A percentile compares a stretch with the other conserved stretches of the same genome.
Conservation (phyloP, 2,888 invertebrate species). For the Dilophus febrilis region DNA sequence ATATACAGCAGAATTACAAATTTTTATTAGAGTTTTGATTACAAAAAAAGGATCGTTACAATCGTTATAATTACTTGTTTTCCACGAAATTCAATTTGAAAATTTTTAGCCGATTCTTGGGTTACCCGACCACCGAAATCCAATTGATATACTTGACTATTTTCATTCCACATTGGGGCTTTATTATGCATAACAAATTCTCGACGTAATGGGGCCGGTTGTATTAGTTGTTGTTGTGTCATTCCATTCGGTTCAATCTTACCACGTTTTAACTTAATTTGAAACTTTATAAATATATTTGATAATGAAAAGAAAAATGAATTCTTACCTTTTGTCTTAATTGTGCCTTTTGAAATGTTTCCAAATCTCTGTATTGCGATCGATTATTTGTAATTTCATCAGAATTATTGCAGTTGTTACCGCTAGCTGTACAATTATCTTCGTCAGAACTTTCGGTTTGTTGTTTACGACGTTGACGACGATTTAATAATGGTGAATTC, state of each 20-base stretch:
- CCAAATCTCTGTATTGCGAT: slow-evolving; percentile 73
- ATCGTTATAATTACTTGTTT: slow-evolving; percentile 54
- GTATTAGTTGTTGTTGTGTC: slow-evolving; percentile 23
- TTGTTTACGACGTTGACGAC: slow-evolving; percentile 56
- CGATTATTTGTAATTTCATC: no score
- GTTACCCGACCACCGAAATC: slow-evolving; percentile 99
- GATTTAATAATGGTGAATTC: slow-evolving; percentile 67
- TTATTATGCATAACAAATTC: slow-evolving; percentile 97
- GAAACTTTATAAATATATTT: slow-evolving; percentile 3
- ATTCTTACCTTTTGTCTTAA: slow-evolving; percentile 65
- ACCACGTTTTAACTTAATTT: slow-evolving; percentile 50
- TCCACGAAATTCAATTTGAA: slow-evolving; percentile 93
- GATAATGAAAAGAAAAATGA: slow-evolving; percentile 7
- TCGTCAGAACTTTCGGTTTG: slow-evolving; percentile 71
- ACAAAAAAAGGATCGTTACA: neutral
- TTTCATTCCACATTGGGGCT: slow-evolving; percentile 96
- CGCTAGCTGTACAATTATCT: slow-evolving; percentile 30
- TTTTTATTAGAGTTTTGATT: neutral
- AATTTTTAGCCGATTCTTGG: slow-evolving; percentile 98
- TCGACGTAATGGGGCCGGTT: slow-evolving; percentile 38
- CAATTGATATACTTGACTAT: slow-evolving; percentile 95
- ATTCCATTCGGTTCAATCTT: slow-evolving; percentile 39
- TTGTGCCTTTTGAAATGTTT: slow-evolving; percentile 84
- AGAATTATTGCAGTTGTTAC: slow-evolving; percentile 30
- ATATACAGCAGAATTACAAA: slow-evolving; percentile 11